Conservation (phyloP, 37 sponge, comb jelly and placozoan genomes). For the Aplysina aerophoba region DNA sequence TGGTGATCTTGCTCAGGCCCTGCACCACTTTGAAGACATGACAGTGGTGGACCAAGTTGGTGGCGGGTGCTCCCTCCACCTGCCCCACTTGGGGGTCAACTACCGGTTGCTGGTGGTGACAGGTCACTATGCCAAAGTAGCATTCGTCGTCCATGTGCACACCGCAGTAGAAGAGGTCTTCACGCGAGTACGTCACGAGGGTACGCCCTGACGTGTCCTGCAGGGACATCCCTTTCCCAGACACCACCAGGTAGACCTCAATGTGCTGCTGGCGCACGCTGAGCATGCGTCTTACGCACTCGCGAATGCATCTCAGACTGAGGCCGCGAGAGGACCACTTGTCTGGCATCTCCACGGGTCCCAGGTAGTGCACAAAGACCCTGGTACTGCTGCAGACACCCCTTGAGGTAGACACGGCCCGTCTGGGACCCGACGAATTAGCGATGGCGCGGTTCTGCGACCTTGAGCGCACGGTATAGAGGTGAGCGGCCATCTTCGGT, state of each 20-base stretch:
- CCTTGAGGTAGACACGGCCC: not conserved
- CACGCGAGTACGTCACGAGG: constrained; percentile 48
- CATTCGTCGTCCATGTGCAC: constrained; percentile 72
- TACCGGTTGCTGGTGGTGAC: constrained; percentile 32
- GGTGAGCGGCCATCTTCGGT: constrained; percentile 14
- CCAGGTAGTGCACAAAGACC: constrained; percentile 69
- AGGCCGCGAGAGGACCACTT: constrained; percentile 54
- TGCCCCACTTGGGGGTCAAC: constrained; percentile 47
- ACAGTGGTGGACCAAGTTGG: constrained; percentile 49
- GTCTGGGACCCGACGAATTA: not conserved
- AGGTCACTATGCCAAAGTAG: constrained; percentile 76
- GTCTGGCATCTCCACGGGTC: constrained; percentile 72
- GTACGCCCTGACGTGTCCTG: constrained; percentile 31
- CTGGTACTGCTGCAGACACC: constrained; percentile 43
- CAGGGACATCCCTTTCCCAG: constrained; percentile 40
- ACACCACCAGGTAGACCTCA: constrained; percentile 58
- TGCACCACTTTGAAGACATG: constrained; percentile 69
- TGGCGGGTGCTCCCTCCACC: not conserved
- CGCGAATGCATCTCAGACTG: constrained; percentile 63
- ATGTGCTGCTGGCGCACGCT: constrained; percentile 38
- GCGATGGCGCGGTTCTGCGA: not conserved
- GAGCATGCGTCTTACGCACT: constrained; percentile 64
- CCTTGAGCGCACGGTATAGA: not conserved
- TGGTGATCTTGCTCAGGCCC: constrained; percentile 8
- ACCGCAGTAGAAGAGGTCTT: constrained; percentile 75